Evolutionary conservation across 2,797 vertebrate species (phyloP).

Genomic region (Peromyscus nudipes): DNA sequence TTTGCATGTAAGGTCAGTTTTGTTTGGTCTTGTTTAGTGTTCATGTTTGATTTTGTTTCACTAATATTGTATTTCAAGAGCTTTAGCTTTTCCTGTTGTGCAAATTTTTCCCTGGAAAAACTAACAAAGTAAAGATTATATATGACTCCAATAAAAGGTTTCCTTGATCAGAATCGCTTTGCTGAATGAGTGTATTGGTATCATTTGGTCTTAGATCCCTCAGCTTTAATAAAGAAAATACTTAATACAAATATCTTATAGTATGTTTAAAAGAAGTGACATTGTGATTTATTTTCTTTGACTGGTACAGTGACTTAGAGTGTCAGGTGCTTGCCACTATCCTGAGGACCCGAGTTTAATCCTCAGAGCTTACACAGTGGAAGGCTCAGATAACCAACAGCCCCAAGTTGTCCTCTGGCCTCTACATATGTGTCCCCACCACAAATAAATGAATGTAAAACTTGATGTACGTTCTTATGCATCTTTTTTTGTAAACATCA

Average conservation of each 20-base stretch:
- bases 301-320: no score
- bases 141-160: conserved; percentile 17
- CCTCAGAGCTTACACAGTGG: background rate
- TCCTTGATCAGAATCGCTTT: conserved; percentile 68
- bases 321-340: no score
- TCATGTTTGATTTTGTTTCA: conserved; percentile 8
- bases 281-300: background rate
- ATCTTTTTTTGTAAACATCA: conserved; percentile 52
- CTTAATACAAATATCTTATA: conserved; percentile 61
- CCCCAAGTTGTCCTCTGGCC: background rate
- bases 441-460: background rate
- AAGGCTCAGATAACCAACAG: background rate
- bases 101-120: conserved; percentile 60
- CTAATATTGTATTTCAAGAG: conserved; percentile 60
- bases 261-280: conserved; percentile 49
- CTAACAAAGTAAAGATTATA: conserved; percentile 67
- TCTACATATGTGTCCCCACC: background rate
- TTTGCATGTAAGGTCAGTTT: conserved; percentile 54
- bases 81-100: conserved; percentile 52
- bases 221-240: conserved; percentile 63
- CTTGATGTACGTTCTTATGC: background rate
- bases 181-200: conserved; percentile 45
- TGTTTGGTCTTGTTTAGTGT: conserved; percentile 22
- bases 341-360: background rate
- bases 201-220: conserved; percentile 39